Evolutionary conservation across 1,140 invertebrate genomes (phyloP).

Genomic region (Diachasma alloeum): DNA sequence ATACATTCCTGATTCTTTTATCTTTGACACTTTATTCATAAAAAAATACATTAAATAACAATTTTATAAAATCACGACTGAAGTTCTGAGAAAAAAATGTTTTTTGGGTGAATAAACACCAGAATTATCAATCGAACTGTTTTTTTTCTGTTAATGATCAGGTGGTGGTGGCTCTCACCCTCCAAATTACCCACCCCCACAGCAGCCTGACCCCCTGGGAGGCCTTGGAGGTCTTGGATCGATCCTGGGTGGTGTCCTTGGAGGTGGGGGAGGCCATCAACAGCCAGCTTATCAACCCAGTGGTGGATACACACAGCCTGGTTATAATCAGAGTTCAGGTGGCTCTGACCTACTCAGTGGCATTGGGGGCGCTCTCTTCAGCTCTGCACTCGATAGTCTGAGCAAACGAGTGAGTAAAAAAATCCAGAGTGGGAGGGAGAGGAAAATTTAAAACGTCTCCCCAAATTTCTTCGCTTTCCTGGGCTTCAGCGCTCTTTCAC

Average conservation of each 20-base stretch:
- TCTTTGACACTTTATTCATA: no score
- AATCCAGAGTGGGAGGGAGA: neutral
- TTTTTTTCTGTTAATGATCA: neutral
- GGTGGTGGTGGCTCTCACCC: slow-evolving; percentile 38
- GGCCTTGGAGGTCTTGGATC: slow-evolving; percentile 53
- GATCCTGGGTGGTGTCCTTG: slow-evolving; percentile 54
- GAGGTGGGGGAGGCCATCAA: slow-evolving; percentile 42
- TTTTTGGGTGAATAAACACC: no score
- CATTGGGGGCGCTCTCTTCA: slow-evolving; percentile 54
- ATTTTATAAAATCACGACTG: no score
- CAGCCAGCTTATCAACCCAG: slow-evolving; percentile 45
- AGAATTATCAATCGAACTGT: neutral
- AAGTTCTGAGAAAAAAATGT: no score
- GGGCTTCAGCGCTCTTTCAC: neutral
- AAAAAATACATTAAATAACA: no score
- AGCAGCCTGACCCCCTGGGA: slow-evolving; percentile 42
- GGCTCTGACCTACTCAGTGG: slow-evolving; percentile 50
- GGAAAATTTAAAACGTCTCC: neutral
- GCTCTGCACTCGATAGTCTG: slow-evolving; percentile 54
- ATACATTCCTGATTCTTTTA: no score
- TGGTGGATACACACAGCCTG: slow-evolving; percentile 35
- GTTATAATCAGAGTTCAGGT: slow-evolving; percentile 25
- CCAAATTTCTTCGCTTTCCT: neutral
- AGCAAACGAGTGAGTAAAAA: slow-evolving; percentile 47
- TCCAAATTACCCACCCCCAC: slow-evolving; percentile 32